These are phyloP conservation scores for Staurois parvus DNA, from an alignment of 2,797 vertebrate species.

Conservation along the genomic window DNA sequence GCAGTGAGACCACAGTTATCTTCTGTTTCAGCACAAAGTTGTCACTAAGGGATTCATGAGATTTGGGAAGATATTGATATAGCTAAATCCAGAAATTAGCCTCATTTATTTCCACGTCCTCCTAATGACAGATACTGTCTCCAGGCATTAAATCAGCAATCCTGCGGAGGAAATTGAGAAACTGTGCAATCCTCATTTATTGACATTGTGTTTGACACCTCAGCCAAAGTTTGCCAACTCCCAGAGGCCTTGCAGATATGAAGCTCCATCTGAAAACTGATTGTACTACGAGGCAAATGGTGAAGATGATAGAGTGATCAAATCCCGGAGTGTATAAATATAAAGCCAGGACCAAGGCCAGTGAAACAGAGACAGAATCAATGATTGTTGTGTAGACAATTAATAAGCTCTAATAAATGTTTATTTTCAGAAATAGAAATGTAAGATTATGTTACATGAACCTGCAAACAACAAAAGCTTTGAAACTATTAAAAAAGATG, in stretches of 20 bases:
- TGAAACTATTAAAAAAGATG: background rate
- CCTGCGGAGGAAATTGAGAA: conserved; percentile 72
- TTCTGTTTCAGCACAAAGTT: conserved; percentile 55
- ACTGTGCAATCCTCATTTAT: conserved; percentile 73
- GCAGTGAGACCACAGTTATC: conserved; percentile 35
- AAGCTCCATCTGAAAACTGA: conserved; percentile 77
- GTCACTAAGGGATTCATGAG: conserved; percentile 66
- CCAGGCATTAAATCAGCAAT: conserved; percentile 80
- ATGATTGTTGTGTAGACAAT: conserved; percentile 20
- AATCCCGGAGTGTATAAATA: conserved; percentile 31
- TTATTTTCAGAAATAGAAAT: background rate
- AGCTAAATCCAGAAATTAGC: conserved; percentile 83
- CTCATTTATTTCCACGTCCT: conserved; percentile 85
- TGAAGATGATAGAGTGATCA: conserved; percentile 51
- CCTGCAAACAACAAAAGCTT: background rate
- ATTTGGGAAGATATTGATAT: conserved; percentile 81
- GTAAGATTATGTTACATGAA: background rate
- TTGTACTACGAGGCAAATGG: conserved; percentile 63
- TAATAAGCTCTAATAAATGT: conserved; percentile 30
- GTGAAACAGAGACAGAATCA: conserved; percentile 23
- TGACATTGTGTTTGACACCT: conserved; percentile 73
- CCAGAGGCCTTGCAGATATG: conserved; percentile 72
- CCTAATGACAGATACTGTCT: conserved; percentile 81
- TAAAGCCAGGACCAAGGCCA: conserved; percentile 8
- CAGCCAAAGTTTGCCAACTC: conserved; percentile 69